Evolutionary conservation across 2,888 invertebrate genomes (phyloP), one percentile per base, ranked within the genome.

Genomic region (Platynereis dumerilii): DNA sequence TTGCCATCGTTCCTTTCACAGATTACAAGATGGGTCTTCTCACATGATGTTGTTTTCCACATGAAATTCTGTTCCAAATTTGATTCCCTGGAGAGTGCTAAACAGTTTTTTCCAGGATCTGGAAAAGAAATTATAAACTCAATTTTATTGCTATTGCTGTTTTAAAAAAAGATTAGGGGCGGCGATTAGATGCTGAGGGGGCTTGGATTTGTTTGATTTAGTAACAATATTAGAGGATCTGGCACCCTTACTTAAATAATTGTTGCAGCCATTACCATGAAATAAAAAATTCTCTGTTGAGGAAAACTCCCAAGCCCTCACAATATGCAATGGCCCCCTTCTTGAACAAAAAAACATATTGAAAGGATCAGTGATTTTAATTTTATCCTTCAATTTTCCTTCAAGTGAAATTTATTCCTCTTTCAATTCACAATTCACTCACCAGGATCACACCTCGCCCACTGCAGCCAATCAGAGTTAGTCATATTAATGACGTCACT

Each of bases 1-100:
- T 20, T n/a, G 17, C 48, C 48, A 48, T 48, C 48, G 17, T 48
- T 48, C 17, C 48, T 48, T 22, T 48, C 48, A 48, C 48, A 48
- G 5, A 48, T 20, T 48, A 48, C 48, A 48, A 20, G 22, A 48
- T 48, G 48, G n/a, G n/a, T n/a, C 17, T 48, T n/a, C 3, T 48
- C n/a, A 48, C 48, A 48, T 5, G 22, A 5, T 20, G 20, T 48
- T 20, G 48, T 20, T 22, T n/a, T 20, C 48, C 48, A 48, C 7
- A 5, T n/a, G 17, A 48, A 48, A 20, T 20, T 48, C 22, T 22
- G 20, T n/a, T 48, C 48, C 22, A n/a, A 20, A 7, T 48, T n/a
- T 48, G n/a, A 22, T 5, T 48, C 48, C 17, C 48, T 48, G 7
- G 48, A n/a, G 5, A 48, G 17, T 48, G 17, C 22, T 3, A 48